Conservation (phyloP, 2,797 vertebrate species). For the Lates japonicus region DNA sequence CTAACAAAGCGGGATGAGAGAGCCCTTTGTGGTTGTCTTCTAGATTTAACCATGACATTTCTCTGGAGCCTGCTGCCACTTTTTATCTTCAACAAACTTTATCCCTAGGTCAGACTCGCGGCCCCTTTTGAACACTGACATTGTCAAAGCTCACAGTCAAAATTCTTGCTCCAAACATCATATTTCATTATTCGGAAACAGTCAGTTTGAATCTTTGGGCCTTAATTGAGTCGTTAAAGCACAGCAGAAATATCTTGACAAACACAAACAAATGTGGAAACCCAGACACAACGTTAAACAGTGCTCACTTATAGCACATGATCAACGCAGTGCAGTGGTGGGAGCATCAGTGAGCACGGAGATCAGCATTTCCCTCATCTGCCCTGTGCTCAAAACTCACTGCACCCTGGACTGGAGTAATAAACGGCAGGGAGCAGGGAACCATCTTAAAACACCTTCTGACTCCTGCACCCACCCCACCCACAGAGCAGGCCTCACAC, state of each 20-base stretch:
- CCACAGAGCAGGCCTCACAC: slow-evolving; percentile 39
- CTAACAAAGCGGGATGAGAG: slow-evolving; percentile 73
- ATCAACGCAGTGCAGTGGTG: slow-evolving; percentile 70
- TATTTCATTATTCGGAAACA: slow-evolving; percentile 24
- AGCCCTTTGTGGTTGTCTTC: slow-evolving; percentile 74
- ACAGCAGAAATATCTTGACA: neutral
- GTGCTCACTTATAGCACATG: slow-evolving; percentile 59
- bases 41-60: slow-evolving; percentile 81
- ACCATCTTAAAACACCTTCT: slow-evolving; percentile 35
- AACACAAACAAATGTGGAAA: neutral
- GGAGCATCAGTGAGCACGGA: slow-evolving; percentile 6
- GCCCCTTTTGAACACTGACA: slow-evolving; percentile 54
- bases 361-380: slow-evolving; percentile 39
- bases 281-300: slow-evolving; percentile 54
- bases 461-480: slow-evolving; percentile 29
- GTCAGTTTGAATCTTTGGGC: slow-evolving; percentile 18
- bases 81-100: slow-evolving; percentile 69
- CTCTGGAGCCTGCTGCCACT: slow-evolving; percentile 66
- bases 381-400: slow-evolving; percentile 25
- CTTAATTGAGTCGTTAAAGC: slow-evolving; percentile 41
- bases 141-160: slow-evolving; percentile 51
- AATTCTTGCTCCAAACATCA: slow-evolving; percentile 33
- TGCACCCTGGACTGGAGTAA: slow-evolving; percentile 44
- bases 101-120: slow-evolving; percentile 65
- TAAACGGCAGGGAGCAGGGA: slow-evolving; percentile 42